Evolutionary conservation across 2,888 invertebrate genomes (phyloP).

Genomic region (Tenthredo scrophulariae): DNA sequence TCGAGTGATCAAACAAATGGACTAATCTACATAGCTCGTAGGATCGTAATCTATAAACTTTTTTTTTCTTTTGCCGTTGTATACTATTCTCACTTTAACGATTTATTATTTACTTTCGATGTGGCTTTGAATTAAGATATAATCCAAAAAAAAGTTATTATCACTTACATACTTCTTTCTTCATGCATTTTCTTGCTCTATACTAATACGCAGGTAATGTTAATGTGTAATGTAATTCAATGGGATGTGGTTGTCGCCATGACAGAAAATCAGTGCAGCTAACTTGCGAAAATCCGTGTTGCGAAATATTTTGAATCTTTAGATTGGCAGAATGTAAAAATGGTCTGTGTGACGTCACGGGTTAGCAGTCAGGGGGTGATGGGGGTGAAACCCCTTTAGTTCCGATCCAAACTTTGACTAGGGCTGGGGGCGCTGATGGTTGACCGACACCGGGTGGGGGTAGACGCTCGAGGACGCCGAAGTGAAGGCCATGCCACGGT

Average conservation of each 20-base stretch:
- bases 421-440: too few species aligned
- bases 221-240: neutral
- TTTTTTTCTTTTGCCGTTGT: neutral
- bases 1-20: constrained; percentile 1
- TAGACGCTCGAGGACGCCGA: too few species aligned
- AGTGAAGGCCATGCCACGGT: too few species aligned
- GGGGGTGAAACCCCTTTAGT: too few species aligned
- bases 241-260: constrained; percentile 13
- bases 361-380: too few species aligned
- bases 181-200: constrained; percentile 5
- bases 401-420: too few species aligned
- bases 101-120: neutral
- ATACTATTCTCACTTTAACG: neutral
- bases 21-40: neutral
- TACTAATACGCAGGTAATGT: neutral
- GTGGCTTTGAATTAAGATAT: neutral
- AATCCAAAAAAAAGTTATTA: neutral
- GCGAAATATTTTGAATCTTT: neutral
- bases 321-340: neutral
- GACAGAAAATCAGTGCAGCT: constrained; percentile 23
- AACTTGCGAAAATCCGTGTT: neutral
- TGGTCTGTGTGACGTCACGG: neutral
- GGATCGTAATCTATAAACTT: neutral
- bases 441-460: too few species aligned
- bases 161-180: constrained; percentile 16